These are phyloP conservation scores for Polyommatus iphigenia DNA, from an alignment of 2,888 invertebrate species.

Conservation along the genomic window DNA sequence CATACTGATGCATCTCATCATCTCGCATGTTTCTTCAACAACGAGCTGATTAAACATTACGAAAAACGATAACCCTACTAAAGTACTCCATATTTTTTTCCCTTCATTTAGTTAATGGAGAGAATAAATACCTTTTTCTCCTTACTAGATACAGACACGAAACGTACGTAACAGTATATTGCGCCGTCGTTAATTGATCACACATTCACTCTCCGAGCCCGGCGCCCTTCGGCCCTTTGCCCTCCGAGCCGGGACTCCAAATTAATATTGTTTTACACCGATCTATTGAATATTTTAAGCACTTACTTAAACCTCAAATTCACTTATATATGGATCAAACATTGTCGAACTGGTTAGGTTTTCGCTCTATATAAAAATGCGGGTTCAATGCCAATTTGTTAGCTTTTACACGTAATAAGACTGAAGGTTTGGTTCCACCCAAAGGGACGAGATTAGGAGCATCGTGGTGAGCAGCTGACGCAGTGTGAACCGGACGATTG, in stretches of 20 bases:
- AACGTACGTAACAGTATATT: slow-evolving; percentile 8
- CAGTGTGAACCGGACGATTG: no score
- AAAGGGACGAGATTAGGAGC: no score
- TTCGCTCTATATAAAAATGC: background rate
- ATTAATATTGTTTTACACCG: background rate
- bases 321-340: no score
- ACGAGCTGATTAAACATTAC: background rate
- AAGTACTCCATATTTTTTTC: background rate
- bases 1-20: background rate
- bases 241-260: background rate
- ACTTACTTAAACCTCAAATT: no score
- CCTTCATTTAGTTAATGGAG: background rate
- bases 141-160: slow-evolving; percentile 17
- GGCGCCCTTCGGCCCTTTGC: background rate
- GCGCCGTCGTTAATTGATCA: slow-evolving; percentile 26
- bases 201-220: background rate
- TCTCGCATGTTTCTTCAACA: background rate
- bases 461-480: no score
- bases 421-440: no score
- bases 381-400: no score
- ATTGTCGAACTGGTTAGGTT: no score
- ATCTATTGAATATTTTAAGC: background rate
- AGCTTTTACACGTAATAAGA: no score
- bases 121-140: background rate
- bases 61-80: background rate